These are phyloP conservation scores for Mythimna lalbum DNA, from an alignment of 2,888 invertebrate genomes.

Conservation along the genomic window DNA sequence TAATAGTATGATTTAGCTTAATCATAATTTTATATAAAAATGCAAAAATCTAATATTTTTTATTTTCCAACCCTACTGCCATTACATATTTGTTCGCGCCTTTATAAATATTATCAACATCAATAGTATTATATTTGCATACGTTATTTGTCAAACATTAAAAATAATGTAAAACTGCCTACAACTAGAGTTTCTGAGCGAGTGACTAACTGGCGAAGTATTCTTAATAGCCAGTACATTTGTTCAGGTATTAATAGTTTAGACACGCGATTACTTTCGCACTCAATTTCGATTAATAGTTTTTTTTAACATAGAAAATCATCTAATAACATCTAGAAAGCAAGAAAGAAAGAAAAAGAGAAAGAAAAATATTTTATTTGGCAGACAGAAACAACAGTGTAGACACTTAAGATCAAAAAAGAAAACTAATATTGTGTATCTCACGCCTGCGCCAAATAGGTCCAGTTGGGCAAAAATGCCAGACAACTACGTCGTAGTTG, in stretches of 20 bases:
- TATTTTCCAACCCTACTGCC: slow-evolving; percentile 33
- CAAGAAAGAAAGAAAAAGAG: no score
- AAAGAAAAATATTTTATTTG: no score
- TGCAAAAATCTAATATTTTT: not conserved
- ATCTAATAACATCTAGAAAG: no score
- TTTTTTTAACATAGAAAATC: no score
- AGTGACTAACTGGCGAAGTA: slow-evolving; percentile 39
- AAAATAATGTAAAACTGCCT: slow-evolving; percentile 39
- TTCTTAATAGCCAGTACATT: slow-evolving; percentile 22
- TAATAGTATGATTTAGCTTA: no score
- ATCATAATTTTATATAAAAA: no score
- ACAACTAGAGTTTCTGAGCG: slow-evolving; percentile 32
- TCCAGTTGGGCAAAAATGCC: no score
- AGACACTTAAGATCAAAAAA: no score
- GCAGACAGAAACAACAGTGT: no score
- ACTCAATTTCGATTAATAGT: slow-evolving; percentile 11
- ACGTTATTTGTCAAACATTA: slow-evolving; percentile 49
- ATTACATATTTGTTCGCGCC: slow-evolving; percentile 46
- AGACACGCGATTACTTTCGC: slow-evolving; percentile 27
- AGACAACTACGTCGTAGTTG: no score
- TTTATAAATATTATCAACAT: slow-evolving; percentile 54
- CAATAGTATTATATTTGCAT: slow-evolving; percentile 28
- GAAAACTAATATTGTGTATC: no score
- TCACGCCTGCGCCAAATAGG: no score
- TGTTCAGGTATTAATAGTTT: slow-evolving; percentile 24